Percentiles rank a stretch among this genome's conserved stretches.
Conservation (phyloP, 2,888 invertebrate genomes). For the Oscheius sp. region DNA sequence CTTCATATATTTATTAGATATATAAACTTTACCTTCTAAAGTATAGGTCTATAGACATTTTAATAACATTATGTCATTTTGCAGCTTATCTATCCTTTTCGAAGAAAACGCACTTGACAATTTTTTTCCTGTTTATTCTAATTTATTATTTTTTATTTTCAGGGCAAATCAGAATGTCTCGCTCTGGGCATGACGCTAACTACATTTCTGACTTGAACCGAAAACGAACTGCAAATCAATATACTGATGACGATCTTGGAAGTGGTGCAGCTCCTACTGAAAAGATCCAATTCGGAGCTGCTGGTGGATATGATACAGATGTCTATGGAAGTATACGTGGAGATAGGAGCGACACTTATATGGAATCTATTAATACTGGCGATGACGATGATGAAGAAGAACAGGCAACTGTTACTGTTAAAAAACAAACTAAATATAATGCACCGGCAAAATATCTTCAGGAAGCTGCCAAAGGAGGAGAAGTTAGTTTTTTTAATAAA, state of each 20-base stretch:
- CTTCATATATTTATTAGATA: not conserved
- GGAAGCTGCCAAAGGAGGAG: constrained; percentile 57
- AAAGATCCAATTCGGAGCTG: constrained; percentile 80
- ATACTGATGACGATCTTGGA: constrained; percentile 15
- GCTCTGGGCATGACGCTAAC: not conserved
- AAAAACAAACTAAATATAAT: constrained; percentile 47
- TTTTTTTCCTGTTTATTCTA: not conserved
- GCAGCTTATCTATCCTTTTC: not conserved
- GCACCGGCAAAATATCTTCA: constrained; percentile 56
- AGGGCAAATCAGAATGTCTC: constrained; percentile 2
- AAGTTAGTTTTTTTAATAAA: constrained; percentile 32
- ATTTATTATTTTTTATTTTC: not conserved
- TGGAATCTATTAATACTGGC: constrained; percentile 93
- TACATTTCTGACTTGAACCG: constrained; percentile 20
- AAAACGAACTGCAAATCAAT: constrained; percentile 10
- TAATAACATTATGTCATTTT: not conserved
- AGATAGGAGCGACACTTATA: constrained; percentile 84
- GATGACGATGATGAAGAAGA: constrained; percentile 74
- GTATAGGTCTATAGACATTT: too few relatives aligned
- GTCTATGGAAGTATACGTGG: constrained; percentile 80
- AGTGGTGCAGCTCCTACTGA: constrained; percentile 8
- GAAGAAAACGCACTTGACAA: not conserved
- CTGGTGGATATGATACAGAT: constrained; percentile 83
- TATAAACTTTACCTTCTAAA: not conserved
- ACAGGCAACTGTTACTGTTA: constrained; percentile 20